Base-by-base conservation (phyloP, 1,140 invertebrate genomes). In the Calliopsis andreniformis region DNA sequence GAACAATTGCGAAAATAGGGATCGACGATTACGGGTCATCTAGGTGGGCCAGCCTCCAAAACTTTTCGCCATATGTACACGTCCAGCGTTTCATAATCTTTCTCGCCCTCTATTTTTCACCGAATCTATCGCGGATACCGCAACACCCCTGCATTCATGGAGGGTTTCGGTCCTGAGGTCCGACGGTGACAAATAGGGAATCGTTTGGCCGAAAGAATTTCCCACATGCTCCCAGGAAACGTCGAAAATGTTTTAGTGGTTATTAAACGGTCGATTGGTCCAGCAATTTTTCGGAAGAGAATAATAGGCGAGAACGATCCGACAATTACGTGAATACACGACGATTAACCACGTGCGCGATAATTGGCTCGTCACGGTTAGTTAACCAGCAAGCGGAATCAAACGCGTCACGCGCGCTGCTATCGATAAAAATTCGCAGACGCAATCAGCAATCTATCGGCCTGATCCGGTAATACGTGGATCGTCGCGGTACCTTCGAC, bases 31-130 rank as follows among this genome's bases (percentile, higher is more conserved):
- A n/a, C 14, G 30, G 39, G 30, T 35, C 35, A 68, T 79, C 61
- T 53, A 59, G 61, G 20, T 58, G 39, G 75, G 63, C 66, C 79
- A 67, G 72, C 53, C 28, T 28, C 47, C 30, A 23, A 43, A 47
- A 81, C 78, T 72, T 81, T 81, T 32, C 49, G 18, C 45, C 49
- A 47, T 66, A 53, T 51, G n/a, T 58, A 56, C n/a, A 8, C 16
- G 32, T 39, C 43, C 35, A 42, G 32, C 35, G 28, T 47, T 77
- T 45, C 66, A 30, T 70, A 78, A 32, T 43, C 43, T 35, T 42
- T 51, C 47, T 53, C 49, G 20, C 53, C 12, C 45, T 12, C 47
- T 18, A 30, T 30, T 75, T 25, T 43, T 5, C 2, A 10, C 35
- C 59, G 45, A 43, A 71, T 35, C 7, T 12, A 51, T 23, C 8